A percentile compares a stretch with the other conserved stretches of the same genome.
These are phyloP conservation scores for Coregonus sp. DNA, from an alignment of 2,797 vertebrate genomes.

Conservation along the genomic window DNA sequence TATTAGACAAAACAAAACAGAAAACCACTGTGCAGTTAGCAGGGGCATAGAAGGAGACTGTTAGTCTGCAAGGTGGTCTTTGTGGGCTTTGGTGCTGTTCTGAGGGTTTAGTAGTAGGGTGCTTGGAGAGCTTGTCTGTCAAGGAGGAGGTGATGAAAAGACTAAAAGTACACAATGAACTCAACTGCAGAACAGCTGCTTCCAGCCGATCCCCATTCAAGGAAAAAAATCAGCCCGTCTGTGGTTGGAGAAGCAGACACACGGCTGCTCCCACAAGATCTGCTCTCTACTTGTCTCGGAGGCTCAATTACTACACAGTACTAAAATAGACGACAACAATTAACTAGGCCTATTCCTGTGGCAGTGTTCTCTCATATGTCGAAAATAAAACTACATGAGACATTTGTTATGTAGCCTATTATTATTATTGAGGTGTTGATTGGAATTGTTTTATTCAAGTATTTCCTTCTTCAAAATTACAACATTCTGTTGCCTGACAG, in stretches of 20 bases:
- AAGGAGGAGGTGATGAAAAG: slow-evolving; percentile 35
- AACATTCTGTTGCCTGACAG: background rate
- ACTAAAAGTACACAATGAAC: no score
- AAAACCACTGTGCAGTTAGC: background rate
- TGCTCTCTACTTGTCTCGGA: background rate
- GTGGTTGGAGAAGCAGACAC: slow-evolving; percentile 4
- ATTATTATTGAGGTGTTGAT: background rate
- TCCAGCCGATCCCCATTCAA: slow-evolving; percentile 21
- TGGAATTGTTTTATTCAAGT: background rate
- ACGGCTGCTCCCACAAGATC: slow-evolving; percentile 12
- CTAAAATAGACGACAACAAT: background rate
- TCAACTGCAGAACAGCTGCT: slow-evolving; percentile 19
- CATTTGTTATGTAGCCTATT: no score
- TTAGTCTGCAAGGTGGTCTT: slow-evolving; percentile 30
- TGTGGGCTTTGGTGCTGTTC: slow-evolving; percentile 31
- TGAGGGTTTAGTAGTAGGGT: slow-evolving; percentile 20
- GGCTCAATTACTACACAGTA: slow-evolving; percentile 13
- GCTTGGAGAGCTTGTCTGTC: slow-evolving; percentile 24
- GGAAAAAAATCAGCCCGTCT: background rate
- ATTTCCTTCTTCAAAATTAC: background rate
- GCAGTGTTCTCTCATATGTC: background rate
- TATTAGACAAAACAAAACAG: background rate
- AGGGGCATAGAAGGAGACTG: slow-evolving; percentile 11
- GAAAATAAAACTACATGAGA: no score
- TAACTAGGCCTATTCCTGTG: background rate